A percentile compares a stretch with the other conserved stretches of the same genome.
These are phyloP conservation scores for Neuroterus valhalla DNA, from an alignment of 1,140 invertebrate species.

Conservation along the genomic window DNA sequence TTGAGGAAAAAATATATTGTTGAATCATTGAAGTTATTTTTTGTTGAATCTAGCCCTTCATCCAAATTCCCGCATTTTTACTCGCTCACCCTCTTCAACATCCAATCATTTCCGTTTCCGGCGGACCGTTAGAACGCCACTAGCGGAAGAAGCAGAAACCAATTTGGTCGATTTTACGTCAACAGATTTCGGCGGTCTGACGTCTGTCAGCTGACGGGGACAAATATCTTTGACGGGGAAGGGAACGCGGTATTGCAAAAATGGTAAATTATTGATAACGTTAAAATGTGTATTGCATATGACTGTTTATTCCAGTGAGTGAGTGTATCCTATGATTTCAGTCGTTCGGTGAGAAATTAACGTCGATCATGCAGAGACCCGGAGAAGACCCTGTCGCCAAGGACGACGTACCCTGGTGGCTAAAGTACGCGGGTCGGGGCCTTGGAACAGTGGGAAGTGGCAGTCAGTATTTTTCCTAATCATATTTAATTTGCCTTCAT, in stretches of 20 bases:
- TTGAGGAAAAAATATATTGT: slow-evolving; percentile 62
- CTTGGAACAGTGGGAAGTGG: slow-evolving; percentile 90
- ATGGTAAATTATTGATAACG: not conserved
- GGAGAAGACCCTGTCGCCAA: slow-evolving; percentile 83
- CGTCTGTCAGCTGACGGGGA: slow-evolving; percentile 56
- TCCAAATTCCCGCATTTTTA: not conserved
- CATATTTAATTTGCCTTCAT: slow-evolving; percentile 7
- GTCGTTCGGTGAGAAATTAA: slow-evolving; percentile 87
- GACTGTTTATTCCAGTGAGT: not conserved
- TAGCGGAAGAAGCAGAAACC: not conserved
- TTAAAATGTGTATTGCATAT: not conserved
- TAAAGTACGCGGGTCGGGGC: slow-evolving; percentile 89
- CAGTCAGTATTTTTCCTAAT: slow-evolving; percentile 76
- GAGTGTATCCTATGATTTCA: slow-evolving; percentile 65
- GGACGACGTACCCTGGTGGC: slow-evolving; percentile 91
- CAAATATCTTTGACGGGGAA: no score
- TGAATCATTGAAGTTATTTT: slow-evolving; percentile 44
- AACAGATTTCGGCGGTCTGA: not conserved
- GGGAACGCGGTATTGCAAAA: slow-evolving; percentile 35
- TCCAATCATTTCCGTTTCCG: no score
- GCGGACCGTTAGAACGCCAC: no score
- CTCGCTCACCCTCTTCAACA: no score
- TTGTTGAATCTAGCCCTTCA: not conserved
- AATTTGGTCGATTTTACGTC: slow-evolving; percentile 15
- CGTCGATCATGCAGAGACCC: slow-evolving; percentile 84